phyloP scores from a whole-genome alignment of 2,797 vertebrate species.

The Halcyon chelicuti region DNA sequence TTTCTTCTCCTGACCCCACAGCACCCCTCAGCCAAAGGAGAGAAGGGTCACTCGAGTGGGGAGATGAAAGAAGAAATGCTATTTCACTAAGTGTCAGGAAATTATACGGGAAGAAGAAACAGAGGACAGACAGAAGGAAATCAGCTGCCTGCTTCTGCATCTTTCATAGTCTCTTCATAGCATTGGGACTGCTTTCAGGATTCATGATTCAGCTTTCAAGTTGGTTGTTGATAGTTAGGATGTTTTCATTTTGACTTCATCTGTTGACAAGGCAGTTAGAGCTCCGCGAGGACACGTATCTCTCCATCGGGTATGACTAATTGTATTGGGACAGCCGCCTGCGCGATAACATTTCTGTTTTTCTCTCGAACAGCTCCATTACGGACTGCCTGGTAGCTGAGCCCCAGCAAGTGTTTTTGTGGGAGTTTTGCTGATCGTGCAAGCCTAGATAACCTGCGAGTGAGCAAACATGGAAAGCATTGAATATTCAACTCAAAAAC shows the following conservation, averaged over 20 bases:
- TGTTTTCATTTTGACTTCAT: slow-evolving; percentile 58
- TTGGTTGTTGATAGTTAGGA: slow-evolving; percentile 25
- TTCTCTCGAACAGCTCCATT: slow-evolving; percentile 46
- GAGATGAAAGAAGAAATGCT: background rate
- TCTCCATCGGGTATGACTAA: slow-evolving; percentile 68
- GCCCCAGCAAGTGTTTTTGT: slow-evolving; percentile 5
- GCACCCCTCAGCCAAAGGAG: background rate
- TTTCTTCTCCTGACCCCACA: background rate
- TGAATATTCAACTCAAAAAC: slow-evolving; percentile 28
- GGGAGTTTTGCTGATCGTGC: slow-evolving; percentile 57
- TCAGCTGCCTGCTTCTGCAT: background rate
- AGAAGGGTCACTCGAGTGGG: background rate
- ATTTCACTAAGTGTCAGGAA: background rate
- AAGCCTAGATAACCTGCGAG: slow-evolving; percentile 51
- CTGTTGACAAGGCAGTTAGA: slow-evolving; percentile 30
- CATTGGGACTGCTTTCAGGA: background rate
- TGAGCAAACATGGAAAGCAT: slow-evolving; percentile 41
- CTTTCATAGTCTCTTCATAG: no score
- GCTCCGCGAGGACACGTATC: background rate
- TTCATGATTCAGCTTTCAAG: slow-evolving; percentile 40
- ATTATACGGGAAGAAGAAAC: background rate
- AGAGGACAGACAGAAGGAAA: background rate
- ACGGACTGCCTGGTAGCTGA: slow-evolving; percentile 28
- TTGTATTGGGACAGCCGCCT: background rate
- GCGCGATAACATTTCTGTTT: slow-evolving; percentile 35